A percentile compares a stretch with the other conserved stretches of the same genome.
phyloP scores from a whole-genome alignment of 2,797 vertebrate species.

The Atherinosoma microstoma region DNA sequence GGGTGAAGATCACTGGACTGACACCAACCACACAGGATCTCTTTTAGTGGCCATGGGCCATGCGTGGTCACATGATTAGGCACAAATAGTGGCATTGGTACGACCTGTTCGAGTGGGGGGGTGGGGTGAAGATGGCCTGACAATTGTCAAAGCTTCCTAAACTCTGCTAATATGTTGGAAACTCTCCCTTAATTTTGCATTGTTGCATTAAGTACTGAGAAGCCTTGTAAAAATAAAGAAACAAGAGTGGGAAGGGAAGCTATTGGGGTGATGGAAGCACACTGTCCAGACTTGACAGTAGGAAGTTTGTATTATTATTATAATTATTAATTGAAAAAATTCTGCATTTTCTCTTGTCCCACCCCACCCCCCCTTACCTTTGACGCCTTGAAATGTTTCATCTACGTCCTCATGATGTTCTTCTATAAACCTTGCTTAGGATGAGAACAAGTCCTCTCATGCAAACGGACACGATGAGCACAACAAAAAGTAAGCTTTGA shows the following conservation, averaged over 20 bases:
- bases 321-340: conserved; percentile 84
- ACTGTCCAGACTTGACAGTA: conserved; percentile 75
- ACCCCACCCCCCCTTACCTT: conserved; percentile 85
- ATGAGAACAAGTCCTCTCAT: conserved; percentile 99
- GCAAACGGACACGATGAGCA: conserved; percentile 97
- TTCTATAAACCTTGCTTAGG: conserved; percentile 99
- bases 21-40: conserved; percentile 97
- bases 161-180: conserved; percentile 77
- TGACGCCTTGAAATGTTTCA: conserved; percentile 99
- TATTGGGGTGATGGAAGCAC: conserved; percentile 77
- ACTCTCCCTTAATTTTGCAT: conserved; percentile 71
- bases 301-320: conserved; percentile 64
- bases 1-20: conserved; percentile 99
- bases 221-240: conserved; percentile 52
- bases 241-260: conserved; percentile 67
- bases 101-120: conserved; percentile 84
- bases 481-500: conserved; percentile 93
- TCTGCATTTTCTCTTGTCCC: conserved; percentile 90
- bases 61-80: conserved; percentile 93
- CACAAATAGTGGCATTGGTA: conserved; percentile 94
- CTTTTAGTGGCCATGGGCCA: conserved; percentile 94
- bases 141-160: conserved; percentile 77
- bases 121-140: conserved; percentile 80
- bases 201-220: conserved; percentile 76
- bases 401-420: conserved; percentile 99